phyloP scores from a whole-genome alignment of 1,140 invertebrate species.

The Drosophila gunungcola region DNA sequence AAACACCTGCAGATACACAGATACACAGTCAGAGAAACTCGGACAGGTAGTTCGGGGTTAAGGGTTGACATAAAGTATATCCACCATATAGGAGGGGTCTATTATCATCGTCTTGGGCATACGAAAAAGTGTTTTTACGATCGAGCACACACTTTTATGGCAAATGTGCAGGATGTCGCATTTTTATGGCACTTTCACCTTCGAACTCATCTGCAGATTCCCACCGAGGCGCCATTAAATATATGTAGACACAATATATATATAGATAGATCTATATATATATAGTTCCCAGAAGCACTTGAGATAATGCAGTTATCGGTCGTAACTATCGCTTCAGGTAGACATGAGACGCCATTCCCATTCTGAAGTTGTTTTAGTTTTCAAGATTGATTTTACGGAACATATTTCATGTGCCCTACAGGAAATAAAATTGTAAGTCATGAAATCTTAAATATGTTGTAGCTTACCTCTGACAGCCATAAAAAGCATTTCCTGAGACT shows the following conservation, averaged over 20 bases:
- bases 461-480: not conserved
- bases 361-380: not conserved
- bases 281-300: slow-evolving; percentile 22
- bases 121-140: slow-evolving; percentile 41
- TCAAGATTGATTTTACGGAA: not conserved
- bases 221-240: slow-evolving; percentile 43
- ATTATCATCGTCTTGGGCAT: slow-evolving; percentile 26
- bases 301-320: slow-evolving; percentile 22
- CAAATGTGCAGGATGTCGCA: slow-evolving; percentile 35
- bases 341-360: not conserved
- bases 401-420: not conserved
- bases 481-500: not conserved
- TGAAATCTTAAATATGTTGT: not conserved
- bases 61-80: slow-evolving; percentile 3
- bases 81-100: slow-evolving; percentile 1
- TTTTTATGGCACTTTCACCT: slow-evolving; percentile 52
- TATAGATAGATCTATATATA: not conserved
- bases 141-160: slow-evolving; percentile 29
- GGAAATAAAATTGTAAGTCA: not conserved
- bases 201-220: slow-evolving; percentile 36
- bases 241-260: not conserved
- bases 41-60: slow-evolving; percentile 24
- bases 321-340: slow-evolving; percentile 30
- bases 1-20: slow-evolving; percentile 37
- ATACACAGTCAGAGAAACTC: not conserved